A percentile compares a stretch with the other conserved stretches of the same genome.
Evolutionary conservation across 2,113 vertebrate genomes (phyloP).

Genomic region (Stercorarius parasiticus): DNA sequence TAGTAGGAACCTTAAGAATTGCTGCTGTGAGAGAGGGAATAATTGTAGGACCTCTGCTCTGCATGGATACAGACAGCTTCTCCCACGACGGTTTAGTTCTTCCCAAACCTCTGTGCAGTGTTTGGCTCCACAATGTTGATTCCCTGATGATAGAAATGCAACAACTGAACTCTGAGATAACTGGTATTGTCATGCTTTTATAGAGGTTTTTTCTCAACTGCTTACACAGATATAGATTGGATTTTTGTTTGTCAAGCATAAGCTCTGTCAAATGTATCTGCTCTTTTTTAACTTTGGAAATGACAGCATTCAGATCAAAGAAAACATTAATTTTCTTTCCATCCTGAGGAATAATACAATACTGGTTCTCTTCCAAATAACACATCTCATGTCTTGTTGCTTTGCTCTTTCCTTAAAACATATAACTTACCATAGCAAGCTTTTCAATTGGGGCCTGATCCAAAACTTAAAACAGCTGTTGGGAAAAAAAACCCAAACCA

Average conservation of each 20-base stretch:
- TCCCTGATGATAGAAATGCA: neutral
- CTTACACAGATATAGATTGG: neutral
- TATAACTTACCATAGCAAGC: neutral
- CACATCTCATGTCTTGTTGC: neutral
- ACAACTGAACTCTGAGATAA: neutral
- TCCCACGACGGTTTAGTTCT: neutral
- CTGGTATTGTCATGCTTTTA: neutral
- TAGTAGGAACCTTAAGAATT: neutral
- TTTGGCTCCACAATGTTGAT: neutral
- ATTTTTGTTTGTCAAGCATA: neutral
- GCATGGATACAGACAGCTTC: neutral
- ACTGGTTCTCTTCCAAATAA: neutral
- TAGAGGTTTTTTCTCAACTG: neutral
- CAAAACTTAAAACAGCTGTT: conserved; percentile 14
- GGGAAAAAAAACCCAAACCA: neutral
- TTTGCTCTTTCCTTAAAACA: conserved; percentile 16
- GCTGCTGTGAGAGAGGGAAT: neutral
- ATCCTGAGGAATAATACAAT: neutral
- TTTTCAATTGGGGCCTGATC: conserved; percentile 29
- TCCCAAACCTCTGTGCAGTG: neutral
- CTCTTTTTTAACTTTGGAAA: neutral
- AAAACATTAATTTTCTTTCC: neutral
- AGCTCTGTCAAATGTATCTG: neutral
- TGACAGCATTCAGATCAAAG: conserved; percentile 3
- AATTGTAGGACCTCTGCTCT: neutral